Evolutionary conservation across 2,888 invertebrate genomes (phyloP), one percentile per base, ranked within the genome.

Genomic region (Gari tellinella): DNA sequence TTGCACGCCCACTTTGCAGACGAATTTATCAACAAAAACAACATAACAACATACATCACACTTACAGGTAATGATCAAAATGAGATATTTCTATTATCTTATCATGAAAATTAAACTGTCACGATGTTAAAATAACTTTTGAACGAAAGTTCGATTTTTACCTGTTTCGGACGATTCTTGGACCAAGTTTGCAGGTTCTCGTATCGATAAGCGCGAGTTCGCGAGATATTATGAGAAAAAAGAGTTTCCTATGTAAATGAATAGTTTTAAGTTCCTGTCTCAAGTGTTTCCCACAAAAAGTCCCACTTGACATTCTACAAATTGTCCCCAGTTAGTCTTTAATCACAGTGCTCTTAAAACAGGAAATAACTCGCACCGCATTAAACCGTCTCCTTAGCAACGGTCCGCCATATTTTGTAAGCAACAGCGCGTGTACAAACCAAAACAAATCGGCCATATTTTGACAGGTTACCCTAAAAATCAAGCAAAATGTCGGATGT

Each of bases 331-430:
- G 49, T 61, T 49, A 61, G 38, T 23, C 40, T 51, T 15, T 21
- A 49, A 8, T 49, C 25, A 21, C 14, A 41, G 31, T 51, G 38
- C 40, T n/a, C 21, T 48, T 37, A 38, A 37, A 49, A 61, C 60
- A 61, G 61, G 61, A 61, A 61, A 51, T 51, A 37, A 21, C 40
- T 45, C 15, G 23, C 57, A 25, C 48, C 48, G 46, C 60, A 31
- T 17, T 38, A 65, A 75, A 75, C 49, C 56, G 75, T 84, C 73
- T 63, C 81, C 81, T 49, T 81, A 80, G 80, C 78, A 84, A 84
- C 84, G 17, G 70, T 80, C 81, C 80, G 81, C 84, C 84, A 84
- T 82, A 64, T 80, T 84, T 84, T 80, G 81, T 81, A 84, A 84
- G 77, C 81, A 83, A 80, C 79, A 48, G 73, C 66, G 56, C 62